These are phyloP conservation scores for Prorops nasuta DNA, from an alignment of 1,140 invertebrate genomes.

Conservation along the genomic window DNA sequence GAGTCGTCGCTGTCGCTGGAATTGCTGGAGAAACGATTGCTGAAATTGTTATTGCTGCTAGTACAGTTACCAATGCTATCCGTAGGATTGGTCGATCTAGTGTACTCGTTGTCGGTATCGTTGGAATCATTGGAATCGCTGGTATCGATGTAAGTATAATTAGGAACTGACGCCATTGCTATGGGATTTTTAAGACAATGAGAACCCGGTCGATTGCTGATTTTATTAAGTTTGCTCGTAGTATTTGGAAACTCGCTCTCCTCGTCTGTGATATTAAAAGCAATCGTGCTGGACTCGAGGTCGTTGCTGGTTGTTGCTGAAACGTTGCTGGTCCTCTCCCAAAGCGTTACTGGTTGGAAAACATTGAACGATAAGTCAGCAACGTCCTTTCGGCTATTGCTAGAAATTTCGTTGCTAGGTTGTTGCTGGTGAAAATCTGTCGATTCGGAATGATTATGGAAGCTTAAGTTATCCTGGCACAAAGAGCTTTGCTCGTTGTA, in stretches of 20 bases:
- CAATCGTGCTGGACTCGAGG: constrained; percentile 12
- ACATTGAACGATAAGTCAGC: no score
- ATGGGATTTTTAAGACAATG: no score
- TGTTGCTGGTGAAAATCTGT: no score
- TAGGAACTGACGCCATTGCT: no score
- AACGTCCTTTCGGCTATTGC: no score
- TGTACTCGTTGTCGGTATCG: constrained; percentile 25
- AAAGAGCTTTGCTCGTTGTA: no score
- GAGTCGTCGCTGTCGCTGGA: constrained; percentile 35
- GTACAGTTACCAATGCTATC: constrained; percentile 9
- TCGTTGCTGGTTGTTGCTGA: constrained; percentile 13
- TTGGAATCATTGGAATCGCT: constrained; percentile 30
- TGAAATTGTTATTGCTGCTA: background rate
- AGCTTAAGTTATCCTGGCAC: no score
- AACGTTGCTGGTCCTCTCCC: constrained; percentile 1
- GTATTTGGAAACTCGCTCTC: constrained; percentile 1
- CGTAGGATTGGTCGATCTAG: background rate
- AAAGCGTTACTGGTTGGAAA: no score
- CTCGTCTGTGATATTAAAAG: constrained; percentile 25
- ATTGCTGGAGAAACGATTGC: constrained; percentile 1
- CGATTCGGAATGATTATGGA: no score
- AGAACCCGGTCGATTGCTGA: no score
- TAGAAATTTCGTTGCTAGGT: no score
- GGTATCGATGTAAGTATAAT: constrained; percentile 28
- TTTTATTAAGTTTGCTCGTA: no score